Percentiles rank a stretch among this genome's conserved stretches.
These are phyloP conservation scores for Istiophorus platypterus DNA, from an alignment of 2,113 vertebrate species.

Conservation along the genomic window DNA sequence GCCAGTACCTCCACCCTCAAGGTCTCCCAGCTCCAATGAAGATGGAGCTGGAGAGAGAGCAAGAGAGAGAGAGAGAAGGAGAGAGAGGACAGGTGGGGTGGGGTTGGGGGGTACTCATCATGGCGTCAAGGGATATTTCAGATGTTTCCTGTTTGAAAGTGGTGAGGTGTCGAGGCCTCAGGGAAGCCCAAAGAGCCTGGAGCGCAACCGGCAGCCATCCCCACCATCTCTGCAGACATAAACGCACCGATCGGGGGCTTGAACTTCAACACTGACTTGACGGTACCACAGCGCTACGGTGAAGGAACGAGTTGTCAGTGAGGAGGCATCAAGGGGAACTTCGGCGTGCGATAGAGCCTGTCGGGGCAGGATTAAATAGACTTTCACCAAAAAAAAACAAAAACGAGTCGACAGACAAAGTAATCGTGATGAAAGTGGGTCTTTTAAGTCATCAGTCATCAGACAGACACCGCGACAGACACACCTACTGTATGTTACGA, in stretches of 20 bases:
- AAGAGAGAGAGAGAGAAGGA: not conserved
- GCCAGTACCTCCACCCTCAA: conserved; percentile 87
- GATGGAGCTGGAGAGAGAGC: not conserved
- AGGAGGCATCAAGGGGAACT: not conserved
- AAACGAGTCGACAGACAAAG: not conserved
- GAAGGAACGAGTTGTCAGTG: not conserved
- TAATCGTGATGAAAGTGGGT: not conserved
- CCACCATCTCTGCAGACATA: not conserved
- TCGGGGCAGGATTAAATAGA: not conserved
- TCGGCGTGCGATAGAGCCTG: not conserved
- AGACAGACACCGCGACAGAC: not conserved
- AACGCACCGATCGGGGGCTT: not conserved
- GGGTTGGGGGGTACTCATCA: not conserved
- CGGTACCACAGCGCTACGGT: not conserved
- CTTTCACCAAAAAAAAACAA: not conserved
- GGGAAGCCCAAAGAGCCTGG: not conserved
- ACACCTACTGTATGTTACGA: not conserved
- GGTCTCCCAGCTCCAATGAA: conserved; percentile 94
- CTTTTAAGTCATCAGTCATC: too few relatives aligned
- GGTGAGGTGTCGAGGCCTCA: not conserved
- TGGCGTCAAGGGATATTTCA: not conserved
- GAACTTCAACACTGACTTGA: not conserved
- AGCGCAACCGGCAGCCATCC: conserved; percentile 4
- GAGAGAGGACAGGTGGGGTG: too few relatives aligned
- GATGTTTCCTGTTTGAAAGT: conserved; percentile 14